Base-by-base conservation (phyloP, 2,888 invertebrate species). In the Andrena praecox region DNA sequence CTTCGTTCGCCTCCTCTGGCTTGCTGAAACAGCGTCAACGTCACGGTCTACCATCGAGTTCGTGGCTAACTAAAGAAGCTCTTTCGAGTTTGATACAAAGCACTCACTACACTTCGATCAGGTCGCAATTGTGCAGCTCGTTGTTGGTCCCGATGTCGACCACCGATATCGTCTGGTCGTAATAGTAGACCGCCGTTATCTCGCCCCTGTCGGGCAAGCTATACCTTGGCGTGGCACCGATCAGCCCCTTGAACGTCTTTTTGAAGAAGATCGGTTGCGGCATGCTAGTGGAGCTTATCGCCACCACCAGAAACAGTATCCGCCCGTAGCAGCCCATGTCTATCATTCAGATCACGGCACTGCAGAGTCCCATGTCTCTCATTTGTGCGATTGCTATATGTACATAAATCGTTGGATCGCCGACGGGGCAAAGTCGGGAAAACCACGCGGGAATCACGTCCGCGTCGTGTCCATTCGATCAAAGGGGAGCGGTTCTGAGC, bases 31-130 rank as follows among this genome's bases (percentile, higher is more conserved):
- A 50, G 27, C 27, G 24, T 10, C 10, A 20, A 24, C 20, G 3
- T 50, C 12, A 12, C 54, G 35, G 27, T 60, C 33, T 8, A 52
- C 10, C 27, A 56, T 4, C 56, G 4, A 24, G 56, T 5, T 24
- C 10, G 2, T 56, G 27, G 3, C 31, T 20, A 31, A 31, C 31
- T n/a, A 4, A 7, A 60, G 8, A 16, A 16, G 8, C 12, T 0
- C 1, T 33, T 52, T 2, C 7, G 20, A 1, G 20, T 16, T 0
- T 0, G 3, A 2, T n/a, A 48, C 6, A 3, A 7, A 31, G 52
- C 91, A 97, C 98, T 97, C 94, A 98, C 98, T 96, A 96, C 87
- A 97, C 97, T 95, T 98, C 98, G 91, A 98, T 96, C 89, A 98
- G 95, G 93, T 97, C 97, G 93, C 98, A 98, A 91, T 96, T 96